Percentiles rank a stretch among this genome's conserved stretches.
Evolutionary conservation across 1,140 invertebrate species (phyloP).

Genomic region (Coptotermes formosanus): DNA sequence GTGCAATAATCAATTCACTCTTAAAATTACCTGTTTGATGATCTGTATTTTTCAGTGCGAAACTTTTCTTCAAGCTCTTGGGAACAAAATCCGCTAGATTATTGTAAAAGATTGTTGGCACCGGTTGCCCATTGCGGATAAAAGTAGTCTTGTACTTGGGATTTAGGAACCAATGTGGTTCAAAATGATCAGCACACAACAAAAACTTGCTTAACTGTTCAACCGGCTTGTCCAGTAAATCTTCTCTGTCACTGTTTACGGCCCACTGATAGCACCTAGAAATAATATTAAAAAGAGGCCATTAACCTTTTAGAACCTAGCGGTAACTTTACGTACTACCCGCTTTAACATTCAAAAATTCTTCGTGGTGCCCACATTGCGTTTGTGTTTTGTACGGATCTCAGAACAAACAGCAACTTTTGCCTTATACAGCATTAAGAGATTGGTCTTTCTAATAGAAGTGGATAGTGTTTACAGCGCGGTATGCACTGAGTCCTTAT

Average conservation of each 20-base stretch:
- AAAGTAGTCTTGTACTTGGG: slow-evolving; percentile 30
- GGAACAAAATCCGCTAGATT: slow-evolving; percentile 30
- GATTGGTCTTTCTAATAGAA: too few relatives aligned
- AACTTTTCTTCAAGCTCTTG: slow-evolving; percentile 24
- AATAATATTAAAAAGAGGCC: not conserved
- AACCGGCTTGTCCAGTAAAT: slow-evolving; percentile 24
- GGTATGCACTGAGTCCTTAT: too few relatives aligned
- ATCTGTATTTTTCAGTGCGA: not conserved
- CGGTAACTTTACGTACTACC: too few relatives aligned
- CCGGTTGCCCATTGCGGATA: slow-evolving; percentile 16
- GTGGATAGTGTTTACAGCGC: too few relatives aligned
- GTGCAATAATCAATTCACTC: too few relatives aligned
- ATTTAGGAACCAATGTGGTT: slow-evolving; percentile 30
- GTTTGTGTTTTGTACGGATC: too few relatives aligned
- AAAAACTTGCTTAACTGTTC: slow-evolving; percentile 27
- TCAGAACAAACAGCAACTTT: too few relatives aligned
- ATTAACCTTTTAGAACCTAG: too few relatives aligned
- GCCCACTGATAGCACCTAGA: slow-evolving; percentile 18
- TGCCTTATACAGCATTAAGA: too few relatives aligned
- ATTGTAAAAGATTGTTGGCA: slow-evolving; percentile 30
- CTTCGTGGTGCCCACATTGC: too few relatives aligned
- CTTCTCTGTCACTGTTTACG: slow-evolving; percentile 14
- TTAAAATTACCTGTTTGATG: not conserved
- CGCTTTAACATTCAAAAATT: too few relatives aligned
- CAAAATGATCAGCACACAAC: slow-evolving; percentile 31